Evolutionary conservation across 1,140 invertebrate genomes (phyloP), one percentile per base, ranked within the genome.

Genomic region (Papilio aristodemus): DNA sequence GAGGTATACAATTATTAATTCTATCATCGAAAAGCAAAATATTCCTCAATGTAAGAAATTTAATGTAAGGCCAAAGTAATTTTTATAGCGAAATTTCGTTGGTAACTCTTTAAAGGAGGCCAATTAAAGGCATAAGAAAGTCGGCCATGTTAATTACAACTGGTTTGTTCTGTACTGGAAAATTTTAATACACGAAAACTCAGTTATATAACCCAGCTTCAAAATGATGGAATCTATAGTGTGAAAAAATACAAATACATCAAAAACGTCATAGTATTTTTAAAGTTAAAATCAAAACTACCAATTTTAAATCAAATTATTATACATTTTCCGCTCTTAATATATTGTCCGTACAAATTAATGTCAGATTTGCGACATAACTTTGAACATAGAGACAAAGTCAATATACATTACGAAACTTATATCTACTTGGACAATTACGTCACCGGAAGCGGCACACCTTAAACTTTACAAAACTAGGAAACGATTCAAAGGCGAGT

Each of bases 91-190:
- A 54, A 22, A 9, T 54, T 46, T 54, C 22, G 46, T 54, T 10
- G 10, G n/a, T 41, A 14, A 11, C 19, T 10, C 19, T 50, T 50
- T 27, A 50, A 66, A 46, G 63, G 63, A 36, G 63, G 63, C 50
- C 63, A 66, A 32, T 13, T 25, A 25, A 13, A 10, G 41, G 8
- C 25, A 66, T 43, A 25, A 66, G 63, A 66, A 66, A 66, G 63
- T 66, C n/a, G 39, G 41, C 0, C 11, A 46, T 22, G 4, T 22
- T 14, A 9, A 66, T 46, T 50, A 50, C 13, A n/a, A 66, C 60
- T 41, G 39, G 60, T 64, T 64, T 43, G 4, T 14, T 39, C 36
- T 38, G 37, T 17, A 39, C 59, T 54, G 14, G 14, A 54, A 19
- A 2, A 6, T 22, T 54, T 9, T 54, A 22, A 17, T n/a, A n/a